Evolutionary conservation across 2,888 invertebrate genomes (phyloP), one percentile per base, ranked within the genome.

Genomic region (Odontomyia ornata): DNA sequence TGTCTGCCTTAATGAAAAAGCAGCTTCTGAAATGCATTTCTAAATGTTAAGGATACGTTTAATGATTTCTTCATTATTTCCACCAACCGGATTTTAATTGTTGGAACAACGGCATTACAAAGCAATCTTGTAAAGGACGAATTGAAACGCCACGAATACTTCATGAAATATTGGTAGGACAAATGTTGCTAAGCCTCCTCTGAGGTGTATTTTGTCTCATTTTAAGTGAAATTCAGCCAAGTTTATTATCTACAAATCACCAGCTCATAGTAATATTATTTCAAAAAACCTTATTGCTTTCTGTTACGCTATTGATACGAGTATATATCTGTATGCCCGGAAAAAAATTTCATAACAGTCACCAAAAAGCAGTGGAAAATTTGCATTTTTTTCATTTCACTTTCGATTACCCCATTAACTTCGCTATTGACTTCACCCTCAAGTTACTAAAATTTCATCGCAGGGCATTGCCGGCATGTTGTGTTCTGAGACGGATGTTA

Each of bases 391-490:
- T 78, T 78, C 78, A 71, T 77, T 78, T 77, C 23, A 69, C 77
- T 30, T 77, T 78, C 77, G 78, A 78, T 78, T 78, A 78, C 77
- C 78, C 75, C 78, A 78, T 78, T 78, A 78, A 64, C 77, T 76
- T 64, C 36, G 62, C 75, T 75, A 78, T 77, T 75, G 77, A 78
- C 71, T 60, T 77, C 77, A 77, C 71, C 77, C 78, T 77, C 77
- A 77, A 75, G 52, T 36, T 21, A 62, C 18, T 56, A 71, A 47
- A 57, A 56, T 23, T 46, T 43, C 21, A 13, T 72, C 56, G 27
- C 56, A 30, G 5, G 13, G 21, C 36, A 11, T 73, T 36, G n/a
- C 18, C 21, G 9, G 21, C 18, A 28, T 57, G 11, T 27, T 27
- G n/a, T 28, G 71, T 69, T 62, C 18, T 21, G 60, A 36, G 46